Percentiles rank a stretch among this genome's conserved stretches.
Evolutionary conservation across 2,113 vertebrate genomes (phyloP).

Genomic region (Herpailurus yagouaroundi): DNA sequence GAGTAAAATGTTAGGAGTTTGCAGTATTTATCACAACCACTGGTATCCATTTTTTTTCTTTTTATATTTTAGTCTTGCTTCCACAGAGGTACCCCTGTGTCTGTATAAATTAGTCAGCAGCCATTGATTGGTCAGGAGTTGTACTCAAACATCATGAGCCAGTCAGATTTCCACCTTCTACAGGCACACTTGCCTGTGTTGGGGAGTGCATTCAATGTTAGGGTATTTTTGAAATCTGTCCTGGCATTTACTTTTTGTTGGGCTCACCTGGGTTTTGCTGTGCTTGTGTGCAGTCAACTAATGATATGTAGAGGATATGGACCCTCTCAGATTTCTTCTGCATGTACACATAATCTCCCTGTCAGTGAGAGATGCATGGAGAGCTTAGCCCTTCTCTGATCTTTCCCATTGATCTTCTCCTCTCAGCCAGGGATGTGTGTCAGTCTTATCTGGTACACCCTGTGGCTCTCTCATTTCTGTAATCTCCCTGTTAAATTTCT

Average conservation of each 20-base stretch:
- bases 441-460: not conserved
- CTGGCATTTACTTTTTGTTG: not conserved
- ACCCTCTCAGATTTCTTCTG: not conserved
- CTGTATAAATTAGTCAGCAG: not conserved
- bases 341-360: not conserved
- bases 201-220: not conserved
- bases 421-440: not conserved
- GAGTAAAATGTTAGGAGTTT: not conserved
- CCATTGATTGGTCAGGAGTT: not conserved
- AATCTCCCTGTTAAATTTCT: not conserved
- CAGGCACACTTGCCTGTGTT: not conserved
- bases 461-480: not conserved
- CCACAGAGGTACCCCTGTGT: not conserved
- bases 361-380: not conserved
- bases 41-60: not conserved
- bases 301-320: not conserved
- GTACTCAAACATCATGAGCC: not conserved
- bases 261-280: not conserved
- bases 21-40: not conserved
- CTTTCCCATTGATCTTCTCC: not conserved
- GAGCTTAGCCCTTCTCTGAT: not conserved
- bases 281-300: not conserved
- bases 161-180: not conserved
- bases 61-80: not conserved
- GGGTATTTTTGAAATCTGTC: not conserved